phyloP scores from a whole-genome alignment of 2,113 vertebrate genomes.

The Hymenochirus boettgeri region DNA sequence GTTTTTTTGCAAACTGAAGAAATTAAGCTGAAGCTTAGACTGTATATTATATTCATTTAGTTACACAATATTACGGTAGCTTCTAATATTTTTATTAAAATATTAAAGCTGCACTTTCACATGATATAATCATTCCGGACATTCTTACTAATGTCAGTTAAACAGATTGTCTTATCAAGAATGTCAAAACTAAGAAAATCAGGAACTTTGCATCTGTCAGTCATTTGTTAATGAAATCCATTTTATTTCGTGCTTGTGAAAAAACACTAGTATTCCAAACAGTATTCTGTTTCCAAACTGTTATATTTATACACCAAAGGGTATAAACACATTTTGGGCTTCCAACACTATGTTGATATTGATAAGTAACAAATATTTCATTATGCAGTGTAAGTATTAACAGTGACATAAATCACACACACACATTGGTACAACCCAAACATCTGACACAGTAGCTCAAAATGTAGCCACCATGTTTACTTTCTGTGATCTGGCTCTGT shows the following conservation, averaged over 20 bases:
- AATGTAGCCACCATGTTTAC: too few species aligned
- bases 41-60: too few species aligned
- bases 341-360: slow-evolving; percentile 1
- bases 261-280: not conserved
- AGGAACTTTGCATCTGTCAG: slow-evolving; percentile 13
- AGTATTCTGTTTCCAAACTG: slow-evolving; percentile 10
- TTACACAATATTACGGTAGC: too few species aligned
- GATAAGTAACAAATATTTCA: not conserved
- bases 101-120: too few species aligned
- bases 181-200: slow-evolving; percentile 16
- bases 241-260: not conserved
- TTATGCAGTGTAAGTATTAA: not conserved
- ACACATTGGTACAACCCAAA: too few species aligned
- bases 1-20: too few species aligned
- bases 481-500: too few species aligned
- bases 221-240: slow-evolving; percentile 9
- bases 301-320: slow-evolving; percentile 13
- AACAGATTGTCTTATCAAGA: not conserved
- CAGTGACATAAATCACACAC: too few species aligned
- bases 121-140: too few species aligned
- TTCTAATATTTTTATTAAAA: too few species aligned
- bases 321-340: slow-evolving; percentile 5
- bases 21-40: too few species aligned
- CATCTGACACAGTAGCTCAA: too few species aligned
- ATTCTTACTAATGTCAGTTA: not conserved